Evolutionary conservation across 2,888 invertebrate genomes (phyloP).

Genomic region (Acleris literana): DNA sequence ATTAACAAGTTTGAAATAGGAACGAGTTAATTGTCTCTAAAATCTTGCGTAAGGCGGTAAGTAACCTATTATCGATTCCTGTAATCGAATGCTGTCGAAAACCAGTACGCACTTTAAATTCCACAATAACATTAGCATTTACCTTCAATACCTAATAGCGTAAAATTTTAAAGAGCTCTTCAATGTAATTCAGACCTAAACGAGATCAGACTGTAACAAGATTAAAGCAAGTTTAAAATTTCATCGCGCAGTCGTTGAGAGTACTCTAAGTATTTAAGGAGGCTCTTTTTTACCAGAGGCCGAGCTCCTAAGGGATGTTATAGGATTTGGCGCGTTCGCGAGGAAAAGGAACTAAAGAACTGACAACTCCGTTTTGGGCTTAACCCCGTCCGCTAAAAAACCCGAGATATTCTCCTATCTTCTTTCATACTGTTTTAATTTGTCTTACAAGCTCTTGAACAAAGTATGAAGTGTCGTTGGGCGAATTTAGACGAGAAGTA

Average conservation of each 20-base stretch:
- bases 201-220: constrained; percentile 33
- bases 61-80: constrained; percentile 8
- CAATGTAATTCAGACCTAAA: constrained; percentile 46
- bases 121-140: constrained; percentile 21
- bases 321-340: constrained; percentile 60
- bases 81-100: constrained; percentile 7
- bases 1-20: no score
- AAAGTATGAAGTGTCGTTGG: constrained; percentile 41
- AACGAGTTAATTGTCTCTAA: no score
- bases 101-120: constrained; percentile 1
- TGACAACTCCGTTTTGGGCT: constrained; percentile 47
- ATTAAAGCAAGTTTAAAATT: constrained; percentile 61
- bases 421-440: constrained; percentile 57
- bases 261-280: constrained; percentile 64
- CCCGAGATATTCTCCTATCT: constrained; percentile 56
- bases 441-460: constrained; percentile 54
- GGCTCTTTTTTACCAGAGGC: constrained; percentile 62
- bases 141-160: constrained; percentile 12
- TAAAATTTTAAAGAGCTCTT: constrained; percentile 40
- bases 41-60: constrained; percentile 8
- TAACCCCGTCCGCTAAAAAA: constrained; percentile 48
- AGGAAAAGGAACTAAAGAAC: constrained; percentile 52
- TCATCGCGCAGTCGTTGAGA: constrained; percentile 59
- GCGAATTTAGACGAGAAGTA: constrained; percentile 40
- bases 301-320: constrained; percentile 61